Percentiles rank a stretch among this genome's conserved stretches.
Conservation (phyloP, 2,888 invertebrate species). For the Brachylomia viminalis region DNA sequence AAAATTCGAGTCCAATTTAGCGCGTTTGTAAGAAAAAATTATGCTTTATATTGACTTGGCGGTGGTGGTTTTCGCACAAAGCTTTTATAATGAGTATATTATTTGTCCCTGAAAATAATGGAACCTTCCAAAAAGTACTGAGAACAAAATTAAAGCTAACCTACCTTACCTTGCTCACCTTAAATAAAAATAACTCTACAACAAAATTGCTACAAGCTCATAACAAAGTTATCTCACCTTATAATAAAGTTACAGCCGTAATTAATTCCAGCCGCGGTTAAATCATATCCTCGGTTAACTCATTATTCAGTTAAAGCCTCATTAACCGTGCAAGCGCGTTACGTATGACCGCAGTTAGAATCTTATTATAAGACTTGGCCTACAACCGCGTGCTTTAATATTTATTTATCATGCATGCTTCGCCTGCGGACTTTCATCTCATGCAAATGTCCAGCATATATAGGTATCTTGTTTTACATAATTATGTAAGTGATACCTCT, state of each 20-base stretch:
- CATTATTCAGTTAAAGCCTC: conserved; percentile 60
- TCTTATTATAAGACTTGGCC: conserved; percentile 55
- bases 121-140: conserved; percentile 2
- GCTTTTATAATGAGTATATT: conserved; percentile 18
- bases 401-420: conserved; percentile 48
- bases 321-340: conserved; percentile 46
- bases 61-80: neutral
- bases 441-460: conserved; percentile 39
- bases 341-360: conserved; percentile 40
- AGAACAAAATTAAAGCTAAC: neutral
- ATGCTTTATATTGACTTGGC: conserved; percentile 22
- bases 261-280: conserved; percentile 54
- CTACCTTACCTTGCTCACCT: too few relatives aligned
- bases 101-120: neutral
- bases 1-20: conserved; percentile 19
- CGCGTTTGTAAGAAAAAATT: conserved; percentile 9
- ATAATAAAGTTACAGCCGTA: conserved; percentile 16
- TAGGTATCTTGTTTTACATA: conserved; percentile 2
- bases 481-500: conserved; percentile 12
- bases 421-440: conserved; percentile 41
- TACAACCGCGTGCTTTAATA: conserved; percentile 33
- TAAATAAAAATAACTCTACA: conserved; percentile 2
- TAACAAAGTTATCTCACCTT: conserved; percentile 19
- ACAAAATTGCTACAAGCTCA: neutral
- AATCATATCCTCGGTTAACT: conserved; percentile 52